Evolutionary conservation across 2,888 invertebrate species (phyloP), one percentile per base, ranked within the genome.

Genomic region (Achlya flavicornis): DNA sequence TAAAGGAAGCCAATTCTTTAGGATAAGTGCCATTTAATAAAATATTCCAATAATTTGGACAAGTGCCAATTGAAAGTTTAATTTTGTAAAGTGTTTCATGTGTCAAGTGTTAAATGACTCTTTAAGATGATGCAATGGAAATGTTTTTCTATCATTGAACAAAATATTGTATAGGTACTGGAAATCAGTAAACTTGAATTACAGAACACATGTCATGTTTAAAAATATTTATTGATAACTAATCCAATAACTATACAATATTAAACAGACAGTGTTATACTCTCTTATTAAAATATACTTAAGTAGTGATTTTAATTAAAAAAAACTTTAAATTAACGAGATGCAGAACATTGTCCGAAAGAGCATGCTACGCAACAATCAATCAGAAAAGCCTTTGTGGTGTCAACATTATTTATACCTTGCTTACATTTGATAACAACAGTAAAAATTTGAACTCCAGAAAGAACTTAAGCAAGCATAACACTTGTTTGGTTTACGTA

Each of bases 1-100:
- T 88, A 90, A 84, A 80, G 86, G 86, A 91, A 90, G 91, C 89
- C 88, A 90, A 90, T 88, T 89, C 83, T 89, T 89, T 85, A 88
- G 86, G 85, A 70, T 78, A 70, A 14, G 86, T 88, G 86, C 85
- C 66, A 74, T 74, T 74, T 68, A 66, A 63, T 67, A 65, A 41
- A 65, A 70, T 19, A 68, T 75, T 68, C 64, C 63, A 70, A 67
- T 73, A 77, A 72, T 82, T 78, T 64, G 67, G 74, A 53, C 74
- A 70, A 63, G 79, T 89, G 85, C 82, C 81, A 85, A 86, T 82
- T 78, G n/a, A 59, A 38, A 62, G 48, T 67, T 63, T 61, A 60
- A 61, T 64, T 66, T 69, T 65, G 64, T 62, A n/a, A n/a, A 48
- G 16, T 43, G 57, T 62, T 53, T 6, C 11, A 43, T 38, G 48